Base-by-base conservation (phyloP, 2,888 invertebrate genomes). In the Nectonema munidae region DNA sequence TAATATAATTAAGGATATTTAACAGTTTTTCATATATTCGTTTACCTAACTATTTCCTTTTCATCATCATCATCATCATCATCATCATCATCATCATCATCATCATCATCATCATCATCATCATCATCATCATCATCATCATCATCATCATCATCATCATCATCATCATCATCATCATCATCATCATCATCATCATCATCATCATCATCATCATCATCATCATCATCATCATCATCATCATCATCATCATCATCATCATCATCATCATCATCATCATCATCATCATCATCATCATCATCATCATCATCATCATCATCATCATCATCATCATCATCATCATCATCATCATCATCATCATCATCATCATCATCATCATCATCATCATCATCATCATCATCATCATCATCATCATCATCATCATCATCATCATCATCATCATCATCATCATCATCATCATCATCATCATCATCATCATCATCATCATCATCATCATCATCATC, bases 121-220 rank as follows among this genome's bases (percentile, higher is more conserved):
- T 25, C n/a, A n/a, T 25, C 9, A 25, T 25, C 25, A n/a, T 25
- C n/a, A n/a, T 25, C 25, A n/a, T 25, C 9, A n/a, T n/a, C 25
- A n/a, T 25, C 9, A 9, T 25, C 25, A n/a, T 25, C 9, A n/a
- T 25, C n/a, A n/a, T 25, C 9, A n/a, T 25, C 25, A n/a, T 11
- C 9, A n/a, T 25, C 25, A n/a, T 25, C 9, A n/a, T 25, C 25
- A n/a, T n/a, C 9, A n/a, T 25, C 25, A n/a, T n/a, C 9, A n/a
- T 25, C 25, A n/a, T 25, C n/a, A n/a, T 25, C 25, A n/a, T 25
- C 9, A n/a, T 25, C 25, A n/a, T 25, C n/a, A n/a, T 25, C 25
- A n/a, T 25, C n/a, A n/a, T n/a, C 25, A n/a, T 25, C 9, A n/a
- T 25, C 25, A n/a, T 25, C n/a, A n/a, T 25, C 25, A n/a, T 25